Conservation (phyloP, 2,888 invertebrate genomes). For the Lordiphosa fenestrarum region DNA sequence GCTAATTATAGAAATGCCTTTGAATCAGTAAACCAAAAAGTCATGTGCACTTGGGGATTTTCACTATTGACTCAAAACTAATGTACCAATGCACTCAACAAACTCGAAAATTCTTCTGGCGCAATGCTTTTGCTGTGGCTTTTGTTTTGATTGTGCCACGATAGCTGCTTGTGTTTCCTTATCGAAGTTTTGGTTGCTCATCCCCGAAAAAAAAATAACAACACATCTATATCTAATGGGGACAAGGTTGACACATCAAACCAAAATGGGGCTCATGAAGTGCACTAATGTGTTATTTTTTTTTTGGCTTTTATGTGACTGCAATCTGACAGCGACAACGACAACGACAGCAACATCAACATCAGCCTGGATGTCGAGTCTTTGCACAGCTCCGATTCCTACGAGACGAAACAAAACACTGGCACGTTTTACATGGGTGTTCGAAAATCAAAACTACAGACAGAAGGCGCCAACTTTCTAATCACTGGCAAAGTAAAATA, state of each 20-base stretch:
- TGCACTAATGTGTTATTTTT: constrained; percentile 34
- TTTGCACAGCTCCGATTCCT: constrained; percentile 7
- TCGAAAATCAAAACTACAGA: constrained; percentile 40
- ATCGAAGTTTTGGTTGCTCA: constrained; percentile 52
- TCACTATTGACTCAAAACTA: constrained; percentile 19
- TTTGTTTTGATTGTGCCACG: constrained; percentile 59
- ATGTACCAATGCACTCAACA: constrained; percentile 46
- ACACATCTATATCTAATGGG: constrained; percentile 49
- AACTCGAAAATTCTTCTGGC: constrained; percentile 10
- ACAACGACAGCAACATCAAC: constrained; percentile 6
- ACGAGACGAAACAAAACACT: constrained; percentile 39
- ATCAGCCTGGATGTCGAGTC: constrained; percentile 4
- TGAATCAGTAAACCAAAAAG: constrained; percentile 17
- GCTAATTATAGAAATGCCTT: constrained; percentile 68
- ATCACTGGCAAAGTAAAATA: no score
- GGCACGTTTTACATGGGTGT: constrained; percentile 1
- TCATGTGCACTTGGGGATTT: constrained; percentile 63
- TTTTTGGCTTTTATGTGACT: constrained; percentile 2
- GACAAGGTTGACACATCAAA: constrained; percentile 60
- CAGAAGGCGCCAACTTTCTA: constrained; percentile 33
- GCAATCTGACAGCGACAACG: constrained; percentile 19
- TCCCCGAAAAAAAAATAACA: constrained; percentile 26
- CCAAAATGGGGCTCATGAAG: constrained; percentile 40
- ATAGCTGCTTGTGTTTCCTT: constrained; percentile 58
- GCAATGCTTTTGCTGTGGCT: constrained; percentile 24